Evolutionary conservation across 2,888 invertebrate species (phyloP), one percentile per base, ranked within the genome.

Genomic region (Troides aeacus): DNA sequence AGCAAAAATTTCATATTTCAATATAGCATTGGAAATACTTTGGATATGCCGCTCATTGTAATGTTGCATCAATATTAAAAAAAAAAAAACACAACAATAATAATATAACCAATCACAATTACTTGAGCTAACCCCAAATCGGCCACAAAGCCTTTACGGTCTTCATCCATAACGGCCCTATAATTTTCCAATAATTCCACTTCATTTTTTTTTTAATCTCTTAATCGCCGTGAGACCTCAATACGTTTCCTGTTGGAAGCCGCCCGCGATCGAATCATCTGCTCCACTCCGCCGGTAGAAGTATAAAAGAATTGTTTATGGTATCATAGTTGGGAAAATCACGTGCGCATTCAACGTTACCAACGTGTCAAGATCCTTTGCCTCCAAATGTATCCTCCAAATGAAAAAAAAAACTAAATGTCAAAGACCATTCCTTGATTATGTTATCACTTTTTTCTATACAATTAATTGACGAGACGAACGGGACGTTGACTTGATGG

Each of bases 121-220:
- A 86, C 80, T 81, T 82, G 76, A 78, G 80, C 81, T 78, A 83
- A 77, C 79, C 79, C 75, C 60, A 61, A 74, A 69, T 64, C 66
- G 53, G 59, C 72, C 72, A 69, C 70, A 81, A 78, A 73, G 74
- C 77, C 74, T 77, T 77, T 74, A 72, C 74, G 76, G 78, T 83
- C 82, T 78, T 75, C 77, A 76, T 81, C 79, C 77, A 76, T 75
- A 82, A 79, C 78, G 82, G 82, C 81, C 83, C 83, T 86, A 84
- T 88, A 89, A 89, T 89, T 88, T 86, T 81, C 87, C 86, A 84
- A 86, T 90, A 88, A 88, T 86, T 82, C 89, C 88, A 89, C 89
- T 88, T 84, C 81, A 18, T 53, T 80, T 84, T 88, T 88, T 88
- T 69, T 87, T 90, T 81, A 82, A 86, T 82, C 81, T 75, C 69